Conservation (phyloP, 1,140 invertebrate genomes). For the Heliconius eleuchia region DNA sequence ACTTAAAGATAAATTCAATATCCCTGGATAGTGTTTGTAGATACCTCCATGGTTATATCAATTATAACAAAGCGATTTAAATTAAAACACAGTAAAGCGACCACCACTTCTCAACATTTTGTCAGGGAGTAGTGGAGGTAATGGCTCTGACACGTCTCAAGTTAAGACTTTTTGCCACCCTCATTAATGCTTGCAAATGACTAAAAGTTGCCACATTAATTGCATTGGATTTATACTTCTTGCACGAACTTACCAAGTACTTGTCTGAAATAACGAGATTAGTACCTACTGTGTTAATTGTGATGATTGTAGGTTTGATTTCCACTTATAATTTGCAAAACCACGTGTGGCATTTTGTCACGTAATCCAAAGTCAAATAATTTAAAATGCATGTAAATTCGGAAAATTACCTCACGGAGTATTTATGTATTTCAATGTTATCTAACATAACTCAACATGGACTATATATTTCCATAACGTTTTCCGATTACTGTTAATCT, state of each 20-base stretch:
- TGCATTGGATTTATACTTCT: not conserved
- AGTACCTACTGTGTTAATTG: no score
- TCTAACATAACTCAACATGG: not conserved
- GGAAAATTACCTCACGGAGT: no score
- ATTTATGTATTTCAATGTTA: no score
- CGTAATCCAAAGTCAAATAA: no score
- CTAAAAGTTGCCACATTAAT: not conserved
- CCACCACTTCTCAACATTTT: not conserved
- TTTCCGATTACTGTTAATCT: not conserved
- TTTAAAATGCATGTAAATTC: no score
- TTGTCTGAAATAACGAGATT: not conserved
- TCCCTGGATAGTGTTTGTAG: not conserved
- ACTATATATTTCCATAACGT: not conserved
- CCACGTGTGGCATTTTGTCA: no score
- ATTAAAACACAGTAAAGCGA: not conserved
- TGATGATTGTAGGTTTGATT: no score
- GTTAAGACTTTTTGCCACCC: not conserved
- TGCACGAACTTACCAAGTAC: not conserved
- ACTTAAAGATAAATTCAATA: no score
- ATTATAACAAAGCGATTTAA: not conserved
- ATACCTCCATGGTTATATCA: not conserved
- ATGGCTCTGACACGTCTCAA: not conserved
- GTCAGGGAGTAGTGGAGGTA: not conserved
- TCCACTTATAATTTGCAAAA: no score
- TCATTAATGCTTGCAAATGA: not conserved